Conservation (phyloP, 2,888 invertebrate species). For the Trachelus iudaicus region DNA sequence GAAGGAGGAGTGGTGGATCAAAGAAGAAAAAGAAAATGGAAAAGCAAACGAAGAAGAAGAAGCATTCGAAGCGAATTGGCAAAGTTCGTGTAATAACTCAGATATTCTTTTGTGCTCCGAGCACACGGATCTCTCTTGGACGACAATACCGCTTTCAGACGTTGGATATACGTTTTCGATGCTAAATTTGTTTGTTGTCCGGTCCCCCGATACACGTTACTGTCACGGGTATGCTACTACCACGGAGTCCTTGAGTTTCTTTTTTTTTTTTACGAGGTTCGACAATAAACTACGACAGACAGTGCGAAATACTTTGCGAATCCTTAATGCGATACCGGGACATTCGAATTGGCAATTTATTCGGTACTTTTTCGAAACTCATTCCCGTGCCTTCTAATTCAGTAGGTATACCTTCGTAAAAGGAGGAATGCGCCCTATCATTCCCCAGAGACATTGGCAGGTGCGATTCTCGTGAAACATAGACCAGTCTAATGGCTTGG, state of each 20-base stretch:
- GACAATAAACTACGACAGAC: constrained; percentile 36
- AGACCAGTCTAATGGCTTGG: background rate
- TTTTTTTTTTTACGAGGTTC: constrained; percentile 14
- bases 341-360: background rate
- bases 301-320: constrained; percentile 17
- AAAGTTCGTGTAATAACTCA: constrained; percentile 41
- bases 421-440: background rate
- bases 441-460: background rate
- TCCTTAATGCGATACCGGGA: background rate
- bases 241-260: background rate
- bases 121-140: constrained; percentile 3
- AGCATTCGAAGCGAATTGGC: constrained; percentile 1
- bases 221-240: background rate
- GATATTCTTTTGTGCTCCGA: background rate
- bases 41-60: background rate
- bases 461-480: background rate
- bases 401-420: background rate
- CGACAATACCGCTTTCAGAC: constrained; percentile 16
- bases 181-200: constrained; percentile 43
- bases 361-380: background rate
- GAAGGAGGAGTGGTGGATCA: background rate
- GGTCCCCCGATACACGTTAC: constrained; percentile 28
- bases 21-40: background rate
- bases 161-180: constrained; percentile 12
- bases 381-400: background rate